Percentiles rank a stretch among this genome's conserved stretches.
These are phyloP conservation scores for Grallaria varia DNA, from an alignment of 2,113 vertebrate genomes.

Conservation along the genomic window DNA sequence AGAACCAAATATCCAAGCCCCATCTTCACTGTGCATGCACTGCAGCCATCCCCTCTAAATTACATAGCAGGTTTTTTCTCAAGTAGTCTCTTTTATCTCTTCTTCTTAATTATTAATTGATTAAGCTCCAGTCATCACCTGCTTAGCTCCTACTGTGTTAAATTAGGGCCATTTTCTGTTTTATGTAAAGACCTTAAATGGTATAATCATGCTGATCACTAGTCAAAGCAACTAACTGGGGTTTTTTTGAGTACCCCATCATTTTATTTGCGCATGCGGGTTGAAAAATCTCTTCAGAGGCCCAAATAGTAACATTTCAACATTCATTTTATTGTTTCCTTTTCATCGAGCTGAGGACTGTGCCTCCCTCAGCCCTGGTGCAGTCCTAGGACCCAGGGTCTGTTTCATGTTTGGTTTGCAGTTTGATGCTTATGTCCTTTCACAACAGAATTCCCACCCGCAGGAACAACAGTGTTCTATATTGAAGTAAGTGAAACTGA, in stretches of 20 bases:
- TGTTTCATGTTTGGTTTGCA: background rate
- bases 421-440: background rate
- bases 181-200: background rate
- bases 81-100: background rate
- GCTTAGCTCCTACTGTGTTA: background rate
- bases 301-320: background rate
- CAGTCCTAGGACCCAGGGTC: background rate
- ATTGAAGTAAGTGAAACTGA: background rate
- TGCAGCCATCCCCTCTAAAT: background rate
- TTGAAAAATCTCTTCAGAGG: background rate
- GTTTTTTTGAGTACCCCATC: background rate
- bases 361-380: background rate
- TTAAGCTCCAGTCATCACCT: background rate
- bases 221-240: background rate
- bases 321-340: background rate
- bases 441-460: background rate
- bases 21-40: background rate
- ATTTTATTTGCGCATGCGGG: background rate
- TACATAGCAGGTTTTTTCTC: background rate
- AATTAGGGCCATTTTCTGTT: background rate
- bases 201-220: background rate
- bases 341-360: fast-evolving
- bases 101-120: background rate
- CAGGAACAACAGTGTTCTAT: background rate
- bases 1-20: background rate